phyloP scores from a whole-genome alignment of 2,888 invertebrate genomes.

The Dicyrtomina minuta region DNA sequence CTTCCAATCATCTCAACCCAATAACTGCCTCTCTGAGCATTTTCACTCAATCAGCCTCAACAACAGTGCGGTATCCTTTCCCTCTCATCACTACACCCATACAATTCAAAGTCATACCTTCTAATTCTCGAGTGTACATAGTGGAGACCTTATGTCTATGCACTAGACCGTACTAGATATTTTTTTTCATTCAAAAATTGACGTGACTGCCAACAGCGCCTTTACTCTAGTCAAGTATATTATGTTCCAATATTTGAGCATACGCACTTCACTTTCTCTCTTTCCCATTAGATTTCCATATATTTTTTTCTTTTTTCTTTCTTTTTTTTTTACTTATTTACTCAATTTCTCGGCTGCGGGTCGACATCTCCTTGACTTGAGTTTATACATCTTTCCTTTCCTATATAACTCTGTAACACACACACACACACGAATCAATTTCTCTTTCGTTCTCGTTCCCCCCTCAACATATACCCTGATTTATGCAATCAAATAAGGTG shows the following conservation, averaged over 20 bases:
- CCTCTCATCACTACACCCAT: neutral
- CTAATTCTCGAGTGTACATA: neutral
- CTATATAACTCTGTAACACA: neutral
- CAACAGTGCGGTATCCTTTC: too few relatives aligned
- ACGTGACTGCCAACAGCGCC: too few relatives aligned
- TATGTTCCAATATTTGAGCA: too few relatives aligned
- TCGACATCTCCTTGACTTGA: too few relatives aligned
- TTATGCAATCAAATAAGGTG: constrained; percentile 28
- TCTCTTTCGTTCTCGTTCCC: neutral
- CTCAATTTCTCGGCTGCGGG: too few relatives aligned
- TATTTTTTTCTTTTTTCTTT: too few relatives aligned
- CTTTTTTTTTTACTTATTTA: too few relatives aligned
- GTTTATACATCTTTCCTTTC: neutral
- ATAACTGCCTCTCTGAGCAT: constrained; percentile 3
- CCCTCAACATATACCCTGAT: constrained; percentile 9
- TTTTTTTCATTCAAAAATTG: too few relatives aligned
- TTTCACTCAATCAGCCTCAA: constrained; percentile 14
- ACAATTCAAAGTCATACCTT: neutral
- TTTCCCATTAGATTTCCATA: too few relatives aligned
- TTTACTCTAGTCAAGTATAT: neutral
- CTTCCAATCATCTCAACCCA: constrained; percentile 32
- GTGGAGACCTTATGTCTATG: neutral
- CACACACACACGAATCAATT: neutral
- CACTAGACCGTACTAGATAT: neutral
- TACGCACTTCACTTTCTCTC: too few relatives aligned